phyloP scores from a whole-genome alignment of 2,888 invertebrate genomes.

The Ectemnius continuus region DNA sequence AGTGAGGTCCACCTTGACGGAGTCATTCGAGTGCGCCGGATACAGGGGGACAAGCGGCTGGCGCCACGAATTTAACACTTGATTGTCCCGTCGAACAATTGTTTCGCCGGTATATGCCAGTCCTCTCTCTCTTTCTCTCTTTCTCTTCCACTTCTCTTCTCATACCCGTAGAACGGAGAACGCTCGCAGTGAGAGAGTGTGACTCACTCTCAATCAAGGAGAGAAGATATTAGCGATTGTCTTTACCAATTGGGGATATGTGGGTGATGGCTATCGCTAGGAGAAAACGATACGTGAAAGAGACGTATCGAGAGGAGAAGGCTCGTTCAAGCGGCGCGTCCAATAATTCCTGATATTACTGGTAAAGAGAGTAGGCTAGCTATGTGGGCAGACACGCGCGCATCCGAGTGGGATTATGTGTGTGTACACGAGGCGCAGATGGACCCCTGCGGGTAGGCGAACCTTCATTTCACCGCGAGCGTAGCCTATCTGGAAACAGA shows the following conservation, averaged over 20 bases:
- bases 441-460: conserved; percentile 65
- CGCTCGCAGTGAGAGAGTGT: conserved; percentile 41
- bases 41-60: conserved; percentile 57
- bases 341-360: conserved; percentile 49
- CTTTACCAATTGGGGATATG: conserved; percentile 73
- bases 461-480: conserved; percentile 53
- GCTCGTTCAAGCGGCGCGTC: conserved; percentile 7
- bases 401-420: conserved; percentile 14
- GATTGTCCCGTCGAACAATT: conserved; percentile 66
- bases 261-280: conserved; percentile 68
- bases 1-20: conserved; percentile 48
- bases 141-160: conserved; percentile 26
- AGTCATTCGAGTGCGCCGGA: conserved; percentile 57
- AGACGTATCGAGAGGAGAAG: conserved; percentile 20
- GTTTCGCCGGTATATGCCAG: conserved; percentile 60
- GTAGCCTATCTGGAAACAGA: conserved; percentile 60
- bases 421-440: conserved; percentile 46
- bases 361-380: conserved; percentile 11
- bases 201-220: conserved; percentile 75
- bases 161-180: conserved; percentile 38
- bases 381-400: conserved; percentile 44
- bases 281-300: conserved; percentile 50
- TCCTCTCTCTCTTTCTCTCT: not conserved
- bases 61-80: conserved; percentile 68
- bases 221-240: conserved; percentile 74